Percentiles rank a stretch among this genome's conserved stretches.
Conservation (phyloP, 1,140 invertebrate species). For the Hormaphis cornu region DNA sequence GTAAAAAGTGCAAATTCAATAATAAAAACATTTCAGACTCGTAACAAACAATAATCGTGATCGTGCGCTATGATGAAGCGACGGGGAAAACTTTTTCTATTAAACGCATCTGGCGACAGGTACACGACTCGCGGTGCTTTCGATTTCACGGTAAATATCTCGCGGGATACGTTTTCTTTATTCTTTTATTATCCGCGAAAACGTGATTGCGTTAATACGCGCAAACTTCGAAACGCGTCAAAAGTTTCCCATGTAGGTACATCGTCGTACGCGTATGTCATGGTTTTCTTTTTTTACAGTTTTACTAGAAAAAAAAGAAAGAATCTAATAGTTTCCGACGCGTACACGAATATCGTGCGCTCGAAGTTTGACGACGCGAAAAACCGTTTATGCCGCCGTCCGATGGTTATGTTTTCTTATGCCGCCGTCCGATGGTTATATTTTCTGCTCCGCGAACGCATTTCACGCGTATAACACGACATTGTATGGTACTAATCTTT, state of each 20-base stretch:
- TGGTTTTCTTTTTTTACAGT: constrained; percentile 2
- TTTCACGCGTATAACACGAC: no score
- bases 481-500: no score
- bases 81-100: no score
- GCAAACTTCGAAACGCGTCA: background rate
- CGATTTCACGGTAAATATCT: background rate
- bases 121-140: no score
- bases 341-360: background rate
- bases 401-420: background rate
- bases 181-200: background rate
- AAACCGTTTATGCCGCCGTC: background rate
- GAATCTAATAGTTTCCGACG: background rate
- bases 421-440: background rate
- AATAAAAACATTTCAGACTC: no score
- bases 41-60: no score
- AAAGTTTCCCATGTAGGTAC: background rate
- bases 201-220: constrained; percentile 1
- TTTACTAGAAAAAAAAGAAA: background rate
- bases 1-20: no score
- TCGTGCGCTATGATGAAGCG: no score
- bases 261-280: background rate
- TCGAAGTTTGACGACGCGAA: background rate
- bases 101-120: no score
- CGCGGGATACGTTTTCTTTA: background rate
- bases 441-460: background rate